Evolutionary conservation across 92 coral and sea anemone genomes (phyloP), one percentile per base, ranked within the genome.

Genomic region (Zoanthus solanderi): DNA sequence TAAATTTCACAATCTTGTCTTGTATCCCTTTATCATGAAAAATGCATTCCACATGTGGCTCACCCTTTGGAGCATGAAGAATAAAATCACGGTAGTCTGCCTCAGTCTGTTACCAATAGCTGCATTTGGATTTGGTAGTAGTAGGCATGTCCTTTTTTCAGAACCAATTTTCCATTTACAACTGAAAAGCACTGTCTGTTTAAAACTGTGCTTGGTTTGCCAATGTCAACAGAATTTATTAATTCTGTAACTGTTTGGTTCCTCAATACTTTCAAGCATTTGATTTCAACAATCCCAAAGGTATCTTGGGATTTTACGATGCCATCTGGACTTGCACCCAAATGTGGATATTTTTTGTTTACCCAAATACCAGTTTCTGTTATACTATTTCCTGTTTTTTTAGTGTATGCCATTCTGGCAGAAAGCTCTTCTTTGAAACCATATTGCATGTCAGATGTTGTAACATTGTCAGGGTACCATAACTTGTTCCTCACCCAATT

Each of bases 201-300:
- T 30, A 68, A 75, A 75, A 75, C 60, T 75, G 29, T 32, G 79
- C 32, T 75, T 75, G 79, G 18, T 75, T 75, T 75, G 79, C 79
- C 12, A 75, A 11, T 75, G 79, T 75, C 82, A 76, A 76, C 82
- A 76, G 82, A 76, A 76, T 76, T 75, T 30, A 75, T 75, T 75
- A 75, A 75, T 75, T 75, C 79, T 75, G 82, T 9, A 76, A 76
- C 63, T n/a, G 82, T 76, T 76, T 76, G 13, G 18, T 76, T n/a
- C 82, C 82, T 76, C 82, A 48, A 28, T n/a, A 6, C 31, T 76
- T 76, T 76, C 65, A 76, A 76, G 82, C 82, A 76, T 76, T 76
- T 76, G 82, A 76, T 76, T 76, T 76, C 82, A n/a, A 76, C 66
- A 76, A 76, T 76, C 82, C 82, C 82, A 76, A 71, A 71, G 17